Evolutionary conservation across 1,140 invertebrate genomes (phyloP), one percentile per base, ranked within the genome.

Genomic region (Neuroterus valhalla): DNA sequence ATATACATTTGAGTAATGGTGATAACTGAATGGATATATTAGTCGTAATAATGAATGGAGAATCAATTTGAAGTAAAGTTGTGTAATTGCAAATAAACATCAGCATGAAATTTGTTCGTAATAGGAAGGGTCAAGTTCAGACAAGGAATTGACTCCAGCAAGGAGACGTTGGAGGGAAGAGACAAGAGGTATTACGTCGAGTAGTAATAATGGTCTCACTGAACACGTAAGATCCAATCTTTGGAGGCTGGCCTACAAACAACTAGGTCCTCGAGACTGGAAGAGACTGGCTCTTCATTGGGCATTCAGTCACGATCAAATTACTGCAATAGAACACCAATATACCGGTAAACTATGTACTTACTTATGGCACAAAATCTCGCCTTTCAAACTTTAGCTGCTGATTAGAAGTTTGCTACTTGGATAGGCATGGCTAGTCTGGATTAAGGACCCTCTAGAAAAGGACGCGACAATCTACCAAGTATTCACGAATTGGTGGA

Each of bases 241-340:
- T n/a, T 94, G 92, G 91, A 93, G 91, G 85, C 79, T 95, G 46
- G 92, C 94, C n/a, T 93, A 93, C 68, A 94, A 94, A 82, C 92
- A 94, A 74, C 85, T 95, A 38, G 91, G 90, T 42, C 90, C 91
- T 0, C 91, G 90, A 1, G 94, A 95, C 81, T 95, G 94, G 94
- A 94, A 94, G 83, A 91, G 91, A 75, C 89, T 95, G 17, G 94
- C 94, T 2, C 83, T 91, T 19, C 91, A 94, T 76, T 95, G 94
- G 94, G 91, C 92, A 42, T 95, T 95, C 84, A 94, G 93, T 0
- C 91, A 93, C 52, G 94, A 95, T 50, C 94, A 95, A 82, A 93
- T 95, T 46, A 91, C 91, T 78, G 93, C 94, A 14, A 94, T 95
- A 75, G 94, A 95, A 86, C 94, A 95, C 84, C 94, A 95, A 82